Evolutionary conservation across 2,113 vertebrate genomes (phyloP).

Genomic region (Hippocampus abdominalis): DNA sequence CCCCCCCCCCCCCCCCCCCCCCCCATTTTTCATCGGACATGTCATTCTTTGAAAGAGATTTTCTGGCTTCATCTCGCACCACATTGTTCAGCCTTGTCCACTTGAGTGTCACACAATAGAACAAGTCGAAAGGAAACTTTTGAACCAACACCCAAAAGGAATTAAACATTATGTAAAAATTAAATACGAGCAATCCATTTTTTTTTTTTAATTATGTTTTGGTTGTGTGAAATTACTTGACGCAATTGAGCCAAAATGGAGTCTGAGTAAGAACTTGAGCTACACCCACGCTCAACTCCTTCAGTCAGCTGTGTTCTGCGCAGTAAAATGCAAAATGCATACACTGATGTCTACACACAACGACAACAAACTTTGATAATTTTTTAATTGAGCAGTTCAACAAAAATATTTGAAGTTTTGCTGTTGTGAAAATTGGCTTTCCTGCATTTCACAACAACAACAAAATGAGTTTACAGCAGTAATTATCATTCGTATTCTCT

Average conservation of each 20-base stretch:
- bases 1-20: constrained; percentile 18
- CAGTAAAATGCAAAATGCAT: no score
- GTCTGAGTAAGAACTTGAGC: no score
- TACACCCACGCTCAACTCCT: no score
- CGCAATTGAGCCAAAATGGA: not conserved
- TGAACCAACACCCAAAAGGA: constrained; percentile 8
- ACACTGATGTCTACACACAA: no score
- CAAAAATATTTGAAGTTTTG: no score
- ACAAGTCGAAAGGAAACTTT: constrained; percentile 12
- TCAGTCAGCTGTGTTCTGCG: not conserved
- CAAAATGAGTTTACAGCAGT: no score
- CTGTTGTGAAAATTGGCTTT: no score
- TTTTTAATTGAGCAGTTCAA: no score
- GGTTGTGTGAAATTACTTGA: not conserved
- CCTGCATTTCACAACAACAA: no score
- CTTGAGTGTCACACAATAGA: constrained; percentile 14
- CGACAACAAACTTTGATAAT: no score
- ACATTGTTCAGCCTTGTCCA: constrained; percentile 37
- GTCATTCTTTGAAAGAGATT: constrained; percentile 37
- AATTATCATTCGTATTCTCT: no score
- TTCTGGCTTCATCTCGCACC: constrained; percentile 31
- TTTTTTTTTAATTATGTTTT: not conserved
- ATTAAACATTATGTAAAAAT: not conserved
- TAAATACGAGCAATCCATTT: not conserved
- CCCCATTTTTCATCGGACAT: constrained; percentile 49